Conservation (phyloP, 2,113 vertebrate species). For the Megaleporinus macrocephalus region DNA sequence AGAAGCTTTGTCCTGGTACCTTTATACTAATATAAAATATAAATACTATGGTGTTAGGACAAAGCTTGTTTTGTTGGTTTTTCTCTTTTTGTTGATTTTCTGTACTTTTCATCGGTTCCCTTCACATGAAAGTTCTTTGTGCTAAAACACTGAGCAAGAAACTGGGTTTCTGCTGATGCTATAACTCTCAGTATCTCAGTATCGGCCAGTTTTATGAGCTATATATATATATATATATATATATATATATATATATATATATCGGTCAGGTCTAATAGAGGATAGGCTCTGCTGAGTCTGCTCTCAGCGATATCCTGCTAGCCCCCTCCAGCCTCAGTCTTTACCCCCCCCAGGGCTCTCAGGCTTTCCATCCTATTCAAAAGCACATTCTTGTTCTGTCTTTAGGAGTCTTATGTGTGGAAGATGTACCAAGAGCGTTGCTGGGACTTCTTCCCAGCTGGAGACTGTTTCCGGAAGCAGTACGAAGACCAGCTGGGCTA, state of each 20-base stretch:
- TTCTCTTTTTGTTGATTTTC: too few relatives aligned
- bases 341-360: background rate
- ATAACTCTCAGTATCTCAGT: too few relatives aligned
- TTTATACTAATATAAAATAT: too few relatives aligned
- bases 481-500: constrained; percentile 96
- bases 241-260: background rate
- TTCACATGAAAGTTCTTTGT: too few relatives aligned
- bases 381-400: constrained; percentile 34
- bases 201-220: background rate
- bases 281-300: background rate
- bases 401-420: constrained; percentile 97
- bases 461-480: constrained; percentile 98
- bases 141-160: too few relatives aligned
- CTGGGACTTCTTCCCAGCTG: constrained; percentile 98
- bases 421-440: constrained; percentile 99
- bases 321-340: background rate
- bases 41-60: too few relatives aligned
- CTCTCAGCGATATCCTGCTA: background rate
- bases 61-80: too few relatives aligned
- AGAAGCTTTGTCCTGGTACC: too few relatives aligned
- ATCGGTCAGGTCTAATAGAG: background rate
- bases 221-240: background rate
- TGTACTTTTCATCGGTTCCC: too few relatives aligned
- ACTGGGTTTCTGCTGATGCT: too few relatives aligned
- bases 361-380: background rate